These are phyloP conservation scores for Lepidurus couesii DNA, from an alignment of 1,140 invertebrate genomes.

Conservation along the genomic window DNA sequence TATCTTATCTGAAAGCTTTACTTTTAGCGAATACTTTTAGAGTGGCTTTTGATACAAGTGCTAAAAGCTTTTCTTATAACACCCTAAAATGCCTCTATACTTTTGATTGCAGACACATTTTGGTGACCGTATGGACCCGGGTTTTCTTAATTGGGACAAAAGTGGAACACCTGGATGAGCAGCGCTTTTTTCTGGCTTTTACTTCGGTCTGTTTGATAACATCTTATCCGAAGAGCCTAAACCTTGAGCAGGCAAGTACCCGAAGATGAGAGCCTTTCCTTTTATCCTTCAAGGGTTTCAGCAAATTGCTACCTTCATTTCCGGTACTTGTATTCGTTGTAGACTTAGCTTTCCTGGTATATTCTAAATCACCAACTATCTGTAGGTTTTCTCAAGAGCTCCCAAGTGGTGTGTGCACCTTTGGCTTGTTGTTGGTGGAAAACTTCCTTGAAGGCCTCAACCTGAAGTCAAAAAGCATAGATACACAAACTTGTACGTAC, in stretches of 20 bases:
- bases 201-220: constrained; percentile 7
- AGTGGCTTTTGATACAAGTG: neutral
- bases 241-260: neutral
- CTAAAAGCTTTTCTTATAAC: constrained; percentile 2
- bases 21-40: neutral
- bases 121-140: neutral
- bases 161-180: constrained; percentile 5
- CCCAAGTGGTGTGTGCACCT: constrained; percentile 1
- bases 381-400: neutral
- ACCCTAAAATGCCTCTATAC: neutral
- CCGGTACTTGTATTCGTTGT: constrained; percentile 8
- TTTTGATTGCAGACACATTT: neutral
- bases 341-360: neutral
- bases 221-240: constrained; percentile 8
- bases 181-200: neutral
- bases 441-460: neutral
- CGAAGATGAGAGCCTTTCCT: neutral
- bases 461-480: neutral
- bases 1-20: constrained; percentile 9
- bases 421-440: neutral
- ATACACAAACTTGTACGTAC: constrained; percentile 7
- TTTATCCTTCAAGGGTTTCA: neutral
- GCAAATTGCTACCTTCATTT: constrained; percentile 22
- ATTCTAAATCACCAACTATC: neutral
- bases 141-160: constrained; percentile 3